Evolutionary conservation across 1,140 invertebrate genomes (phyloP).

Genomic region (Caenorhabditis inopinata): DNA sequence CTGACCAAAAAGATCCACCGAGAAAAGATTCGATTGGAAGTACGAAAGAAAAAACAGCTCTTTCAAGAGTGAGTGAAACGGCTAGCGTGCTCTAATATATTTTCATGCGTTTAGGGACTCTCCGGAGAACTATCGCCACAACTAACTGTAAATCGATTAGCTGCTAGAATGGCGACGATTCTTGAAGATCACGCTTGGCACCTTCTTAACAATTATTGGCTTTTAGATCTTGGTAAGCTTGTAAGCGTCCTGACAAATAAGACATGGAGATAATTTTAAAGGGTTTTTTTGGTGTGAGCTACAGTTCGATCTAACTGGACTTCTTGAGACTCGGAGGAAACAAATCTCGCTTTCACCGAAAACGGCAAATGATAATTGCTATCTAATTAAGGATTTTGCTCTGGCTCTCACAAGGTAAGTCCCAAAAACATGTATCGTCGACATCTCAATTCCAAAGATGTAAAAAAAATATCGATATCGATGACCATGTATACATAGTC

Average conservation of each 20-base stretch:
- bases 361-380: not conserved
- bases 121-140: constrained; percentile 14
- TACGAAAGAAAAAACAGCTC: not conserved
- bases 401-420: constrained; percentile 58
- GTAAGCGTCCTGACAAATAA: too few relatives aligned
- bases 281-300: constrained; percentile 60
- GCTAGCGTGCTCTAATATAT: not conserved
- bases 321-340: constrained; percentile 9
- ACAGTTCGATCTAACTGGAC: constrained; percentile 49
- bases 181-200: constrained; percentile 58
- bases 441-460: too few relatives aligned
- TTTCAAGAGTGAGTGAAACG: constrained; percentile 28
- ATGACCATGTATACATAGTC: too few relatives aligned
- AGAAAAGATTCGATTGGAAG: constrained; percentile 41
- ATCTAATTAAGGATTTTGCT: constrained; percentile 50
- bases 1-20: constrained; percentile 18
- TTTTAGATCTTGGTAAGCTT: constrained; percentile 56
- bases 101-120: not conserved
- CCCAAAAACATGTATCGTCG: too few relatives aligned
- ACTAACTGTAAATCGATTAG: not conserved
- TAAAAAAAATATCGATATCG: too few relatives aligned
- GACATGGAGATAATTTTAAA: constrained; percentile 40
- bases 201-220: constrained; percentile 42
- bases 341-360: not conserved
- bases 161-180: constrained; percentile 41